phyloP scores from a whole-genome alignment of 1,140 invertebrate species.

The Trichonephila inaurata region DNA sequence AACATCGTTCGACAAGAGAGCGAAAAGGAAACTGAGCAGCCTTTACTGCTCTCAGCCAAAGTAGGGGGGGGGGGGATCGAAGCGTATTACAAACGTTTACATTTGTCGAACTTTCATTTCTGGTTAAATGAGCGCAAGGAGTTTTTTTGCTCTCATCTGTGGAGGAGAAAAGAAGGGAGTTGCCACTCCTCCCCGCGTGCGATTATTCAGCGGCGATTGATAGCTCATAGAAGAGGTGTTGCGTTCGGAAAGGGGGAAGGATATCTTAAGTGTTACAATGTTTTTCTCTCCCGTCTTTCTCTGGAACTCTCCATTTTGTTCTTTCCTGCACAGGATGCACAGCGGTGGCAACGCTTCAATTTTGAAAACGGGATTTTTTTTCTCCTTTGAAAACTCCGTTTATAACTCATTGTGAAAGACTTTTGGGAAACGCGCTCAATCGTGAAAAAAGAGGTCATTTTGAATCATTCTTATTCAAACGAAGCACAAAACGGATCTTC shows the following conservation, averaged over 20 bases:
- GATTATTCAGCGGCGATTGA: background rate
- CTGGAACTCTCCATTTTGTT: background rate
- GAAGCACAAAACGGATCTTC: too few species aligned
- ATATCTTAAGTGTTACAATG: background rate
- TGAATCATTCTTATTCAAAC: too few species aligned
- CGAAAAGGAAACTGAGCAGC: background rate
- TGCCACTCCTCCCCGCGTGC: background rate
- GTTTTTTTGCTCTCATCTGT: background rate
- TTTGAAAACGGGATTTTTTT: too few species aligned
- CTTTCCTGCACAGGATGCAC: background rate
- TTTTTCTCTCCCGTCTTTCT: background rate
- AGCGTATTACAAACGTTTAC: background rate
- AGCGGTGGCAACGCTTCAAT: background rate
- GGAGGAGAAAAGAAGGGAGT: background rate
- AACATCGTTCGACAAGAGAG: too few species aligned
- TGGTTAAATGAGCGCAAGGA: background rate
- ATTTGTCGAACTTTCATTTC: slow-evolving; percentile 7
- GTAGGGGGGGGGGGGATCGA: background rate
- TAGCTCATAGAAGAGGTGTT: background rate
- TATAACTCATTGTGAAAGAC: too few species aligned
- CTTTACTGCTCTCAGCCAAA: background rate
- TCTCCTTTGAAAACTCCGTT: too few species aligned
- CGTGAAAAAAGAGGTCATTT: too few species aligned
- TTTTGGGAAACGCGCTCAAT: too few species aligned
- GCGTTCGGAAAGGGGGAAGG: background rate